Percentiles rank a stretch among this genome's conserved stretches.
Conservation (phyloP, 1,140 invertebrate genomes). For the Zaprionus nigranus region DNA sequence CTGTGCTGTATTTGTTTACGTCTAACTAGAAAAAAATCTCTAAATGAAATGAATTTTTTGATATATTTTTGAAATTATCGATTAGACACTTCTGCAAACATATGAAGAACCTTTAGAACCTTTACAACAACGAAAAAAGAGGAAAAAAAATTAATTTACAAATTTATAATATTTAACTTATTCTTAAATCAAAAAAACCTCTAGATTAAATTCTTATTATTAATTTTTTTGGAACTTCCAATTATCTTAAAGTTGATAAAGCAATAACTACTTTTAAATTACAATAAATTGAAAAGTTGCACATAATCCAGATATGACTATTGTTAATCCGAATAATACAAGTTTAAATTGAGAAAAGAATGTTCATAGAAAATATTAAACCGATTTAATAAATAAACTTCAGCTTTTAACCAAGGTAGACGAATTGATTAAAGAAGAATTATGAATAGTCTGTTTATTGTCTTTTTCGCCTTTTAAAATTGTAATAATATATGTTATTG, state of each 20-base stretch:
- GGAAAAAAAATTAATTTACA: no score
- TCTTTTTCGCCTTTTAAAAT: neutral
- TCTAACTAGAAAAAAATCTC: no score
- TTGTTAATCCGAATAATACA: conserved; percentile 85
- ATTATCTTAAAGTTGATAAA: conserved; percentile 68
- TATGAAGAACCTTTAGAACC: no score
- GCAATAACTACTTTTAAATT: conserved; percentile 90
- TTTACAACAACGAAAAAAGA: no score
- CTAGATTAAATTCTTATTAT: conserved; percentile 64
- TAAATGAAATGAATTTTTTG: no score
- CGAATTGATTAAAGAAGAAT: conserved; percentile 88
- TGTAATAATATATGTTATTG: no score
- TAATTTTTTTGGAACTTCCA: no score
- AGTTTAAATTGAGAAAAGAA: conserved; percentile 83
- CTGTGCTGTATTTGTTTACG: no score
- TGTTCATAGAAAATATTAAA: conserved; percentile 85
- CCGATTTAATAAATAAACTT: conserved; percentile 84
- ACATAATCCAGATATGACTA: conserved; percentile 87
- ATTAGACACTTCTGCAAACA: no score
- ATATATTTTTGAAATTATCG: no score
- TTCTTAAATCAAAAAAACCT: no score
- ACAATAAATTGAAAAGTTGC: conserved; percentile 88
- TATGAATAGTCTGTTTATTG: conserved; percentile 74
- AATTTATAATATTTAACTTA: no score
- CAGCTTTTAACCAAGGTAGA: conserved; percentile 90